phyloP scores from a whole-genome alignment of 1,140 invertebrate species.

The Pogonognathellus flavescens region DNA sequence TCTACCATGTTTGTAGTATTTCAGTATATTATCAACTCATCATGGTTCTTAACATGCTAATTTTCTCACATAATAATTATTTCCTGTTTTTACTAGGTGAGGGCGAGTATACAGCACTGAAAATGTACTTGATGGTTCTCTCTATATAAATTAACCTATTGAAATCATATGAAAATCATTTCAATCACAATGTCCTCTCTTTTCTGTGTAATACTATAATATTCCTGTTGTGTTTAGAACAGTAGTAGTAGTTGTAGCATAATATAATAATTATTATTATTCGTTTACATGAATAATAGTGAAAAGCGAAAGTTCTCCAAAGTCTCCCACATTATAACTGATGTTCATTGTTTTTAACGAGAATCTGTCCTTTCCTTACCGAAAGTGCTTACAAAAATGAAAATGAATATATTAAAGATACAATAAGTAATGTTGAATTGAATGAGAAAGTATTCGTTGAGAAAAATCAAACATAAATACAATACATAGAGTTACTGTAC shows the following conservation, averaged over 20 bases:
- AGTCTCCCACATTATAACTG: not conserved
- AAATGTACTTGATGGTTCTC: too few species aligned
- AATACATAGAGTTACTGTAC: not conserved
- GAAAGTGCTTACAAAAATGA: conserved; percentile 42
- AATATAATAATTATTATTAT: not conserved
- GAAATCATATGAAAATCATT: conserved; percentile 32
- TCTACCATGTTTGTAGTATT: too few species aligned
- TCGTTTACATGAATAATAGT: not conserved
- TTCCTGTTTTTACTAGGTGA: not conserved
- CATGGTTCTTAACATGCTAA: too few species aligned
- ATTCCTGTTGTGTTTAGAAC: too few species aligned
- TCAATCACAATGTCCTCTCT: conserved; percentile 19
- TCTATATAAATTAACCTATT: too few species aligned
- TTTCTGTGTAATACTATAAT: conserved; percentile 1
- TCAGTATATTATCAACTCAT: too few species aligned
- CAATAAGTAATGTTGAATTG: too few species aligned
- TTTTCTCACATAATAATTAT: too few species aligned
- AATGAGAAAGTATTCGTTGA: not conserved
- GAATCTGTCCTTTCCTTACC: conserved; percentile 28
- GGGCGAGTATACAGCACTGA: too few species aligned
- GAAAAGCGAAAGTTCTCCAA: conserved; percentile 31
- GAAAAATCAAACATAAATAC: not conserved
- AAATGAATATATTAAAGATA: conserved; percentile 24
- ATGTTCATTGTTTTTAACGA: not conserved
- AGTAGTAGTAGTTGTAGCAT: not conserved